Evolutionary conservation across 2,797 vertebrate genomes (phyloP).

Genomic region (Cheirogaleus major): DNA sequence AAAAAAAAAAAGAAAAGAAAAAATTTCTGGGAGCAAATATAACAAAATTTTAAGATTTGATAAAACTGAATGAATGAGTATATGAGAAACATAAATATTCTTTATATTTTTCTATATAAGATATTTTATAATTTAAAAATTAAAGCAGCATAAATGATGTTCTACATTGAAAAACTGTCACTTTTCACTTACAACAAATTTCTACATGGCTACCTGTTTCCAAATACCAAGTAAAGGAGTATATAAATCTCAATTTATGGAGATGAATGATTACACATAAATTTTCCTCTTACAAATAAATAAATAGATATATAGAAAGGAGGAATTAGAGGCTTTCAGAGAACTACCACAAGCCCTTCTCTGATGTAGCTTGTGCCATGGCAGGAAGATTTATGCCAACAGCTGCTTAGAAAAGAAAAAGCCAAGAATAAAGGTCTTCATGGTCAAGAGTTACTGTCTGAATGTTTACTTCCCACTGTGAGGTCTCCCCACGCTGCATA

Average conservation of each 20-base stretch:
- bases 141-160: background rate
- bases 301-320: background rate
- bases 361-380: background rate
- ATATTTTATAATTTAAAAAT: background rate
- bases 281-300: conserved; percentile 5
- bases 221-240: conserved; percentile 15
- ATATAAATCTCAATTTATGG: conserved; percentile 34
- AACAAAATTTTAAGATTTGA: background rate
- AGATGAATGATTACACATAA: conserved; percentile 5
- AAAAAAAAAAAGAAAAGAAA: background rate
- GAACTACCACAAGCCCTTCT: conserved; percentile 3
- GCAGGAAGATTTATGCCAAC: background rate
- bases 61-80: background rate
- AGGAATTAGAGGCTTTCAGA: conserved; percentile 12
- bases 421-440: conserved; percentile 5
- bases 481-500: background rate
- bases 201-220: background rate
- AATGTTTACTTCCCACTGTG: background rate
- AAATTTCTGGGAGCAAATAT: background rate
- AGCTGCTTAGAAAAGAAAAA: conserved; percentile 35
- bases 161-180: background rate
- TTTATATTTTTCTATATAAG: background rate
- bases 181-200: conserved; percentile 4
- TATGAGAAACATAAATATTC: background rate
- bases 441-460: background rate